phyloP scores from a whole-genome alignment of 2,113 vertebrate species.

The Gila orcuttii region DNA sequence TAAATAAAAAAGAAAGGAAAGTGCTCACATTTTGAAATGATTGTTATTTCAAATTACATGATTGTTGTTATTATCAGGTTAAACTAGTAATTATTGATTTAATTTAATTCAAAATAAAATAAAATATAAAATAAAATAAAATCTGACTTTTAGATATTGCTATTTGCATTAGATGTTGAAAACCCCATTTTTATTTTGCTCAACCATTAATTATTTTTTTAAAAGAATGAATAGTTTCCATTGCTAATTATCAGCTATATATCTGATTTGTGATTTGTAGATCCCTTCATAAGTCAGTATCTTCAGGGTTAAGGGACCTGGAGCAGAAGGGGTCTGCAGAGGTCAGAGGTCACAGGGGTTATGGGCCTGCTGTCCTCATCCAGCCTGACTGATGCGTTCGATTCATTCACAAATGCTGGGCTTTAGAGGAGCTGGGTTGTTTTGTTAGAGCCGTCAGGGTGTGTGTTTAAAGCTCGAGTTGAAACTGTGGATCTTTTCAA shows the following conservation, averaged over 20 bases:
- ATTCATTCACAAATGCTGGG: slow-evolving; percentile 61
- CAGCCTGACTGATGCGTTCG: slow-evolving; percentile 51
- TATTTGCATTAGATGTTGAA: neutral
- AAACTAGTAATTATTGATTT: neutral
- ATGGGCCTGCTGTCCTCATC: slow-evolving; percentile 53
- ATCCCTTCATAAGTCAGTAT: neutral
- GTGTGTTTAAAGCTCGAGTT: neutral
- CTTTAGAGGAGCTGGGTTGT: slow-evolving; percentile 39
- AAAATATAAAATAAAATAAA: neutral
- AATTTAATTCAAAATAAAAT: neutral
- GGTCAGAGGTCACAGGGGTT: slow-evolving; percentile 69
- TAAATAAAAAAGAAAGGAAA: too few species aligned
- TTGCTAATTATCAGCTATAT: neutral
- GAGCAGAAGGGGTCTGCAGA: slow-evolving; percentile 59
- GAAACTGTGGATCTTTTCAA: neutral
- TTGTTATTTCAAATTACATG: neutral
- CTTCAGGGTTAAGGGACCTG: slow-evolving; percentile 68
- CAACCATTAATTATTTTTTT: neutral
- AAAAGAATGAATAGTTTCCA: neutral
- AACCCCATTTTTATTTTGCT: neutral
- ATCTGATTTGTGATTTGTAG: neutral
- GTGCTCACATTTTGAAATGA: neutral
- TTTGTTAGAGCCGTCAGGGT: neutral
- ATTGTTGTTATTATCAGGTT: neutral
- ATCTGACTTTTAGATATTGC: neutral